phyloP scores from a whole-genome alignment of 2,797 vertebrate genomes.

The Hydrolagus colliei region DNA sequence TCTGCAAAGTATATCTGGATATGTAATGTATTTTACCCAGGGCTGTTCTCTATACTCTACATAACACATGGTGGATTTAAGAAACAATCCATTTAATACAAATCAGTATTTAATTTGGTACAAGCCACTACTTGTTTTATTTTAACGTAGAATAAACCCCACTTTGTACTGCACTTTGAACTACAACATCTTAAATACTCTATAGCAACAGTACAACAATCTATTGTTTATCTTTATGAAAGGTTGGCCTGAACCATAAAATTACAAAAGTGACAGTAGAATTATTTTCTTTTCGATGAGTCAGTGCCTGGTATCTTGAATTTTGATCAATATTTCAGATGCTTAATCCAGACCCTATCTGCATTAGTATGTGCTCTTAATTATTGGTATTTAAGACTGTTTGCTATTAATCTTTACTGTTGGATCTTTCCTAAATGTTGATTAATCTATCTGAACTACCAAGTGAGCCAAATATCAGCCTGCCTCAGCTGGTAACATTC shows the following conservation, averaged over 20 bases:
- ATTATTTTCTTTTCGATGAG: background rate
- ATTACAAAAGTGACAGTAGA: background rate
- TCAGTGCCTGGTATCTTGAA: background rate
- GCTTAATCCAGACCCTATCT: too few species aligned
- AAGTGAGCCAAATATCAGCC: too few species aligned
- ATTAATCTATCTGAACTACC: too few species aligned
- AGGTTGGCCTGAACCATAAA: background rate
- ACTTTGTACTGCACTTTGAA: background rate
- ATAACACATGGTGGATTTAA: background rate
- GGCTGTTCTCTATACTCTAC: background rate
- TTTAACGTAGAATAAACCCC: background rate
- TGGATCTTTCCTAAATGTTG: too few species aligned
- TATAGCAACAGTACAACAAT: background rate
- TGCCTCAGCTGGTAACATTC: too few species aligned
- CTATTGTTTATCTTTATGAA: background rate
- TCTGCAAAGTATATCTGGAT: background rate
- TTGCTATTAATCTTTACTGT: too few species aligned
- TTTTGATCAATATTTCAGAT: too few species aligned
- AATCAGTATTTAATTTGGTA: background rate
- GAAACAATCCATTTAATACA: background rate
- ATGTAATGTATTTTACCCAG: background rate
- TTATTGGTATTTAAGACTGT: too few species aligned
- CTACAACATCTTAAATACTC: background rate
- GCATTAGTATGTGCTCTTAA: too few species aligned
- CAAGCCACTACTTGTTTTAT: background rate